phyloP scores from a whole-genome alignment of 2,888 invertebrate species.

The Drosophila colorata region DNA sequence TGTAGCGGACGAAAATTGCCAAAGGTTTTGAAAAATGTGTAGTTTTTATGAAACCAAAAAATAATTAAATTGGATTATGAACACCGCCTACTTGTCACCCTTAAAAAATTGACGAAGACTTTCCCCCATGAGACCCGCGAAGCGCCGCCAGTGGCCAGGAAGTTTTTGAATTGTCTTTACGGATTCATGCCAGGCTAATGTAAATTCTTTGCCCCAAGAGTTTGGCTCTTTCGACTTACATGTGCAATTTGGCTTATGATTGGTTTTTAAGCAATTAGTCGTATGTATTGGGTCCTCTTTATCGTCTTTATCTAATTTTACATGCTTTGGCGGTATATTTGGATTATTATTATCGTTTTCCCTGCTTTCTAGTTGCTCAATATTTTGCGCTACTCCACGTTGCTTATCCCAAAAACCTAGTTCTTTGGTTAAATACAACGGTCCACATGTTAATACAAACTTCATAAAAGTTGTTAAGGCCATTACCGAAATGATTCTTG shows the following conservation, averaged over 20 bases:
- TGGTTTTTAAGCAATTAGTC: not conserved
- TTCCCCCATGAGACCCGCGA: conserved; percentile 1
- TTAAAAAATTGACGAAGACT: conserved; percentile 27
- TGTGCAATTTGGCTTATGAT: not conserved
- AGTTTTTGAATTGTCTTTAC: conserved; percentile 24
- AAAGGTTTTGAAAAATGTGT: not conserved
- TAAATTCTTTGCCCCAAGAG: conserved; percentile 28
- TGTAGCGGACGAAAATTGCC: not conserved
- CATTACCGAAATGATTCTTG: conserved; percentile 32
- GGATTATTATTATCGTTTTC: not conserved
- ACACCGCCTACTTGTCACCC: conserved; percentile 35
- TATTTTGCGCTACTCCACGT: not conserved
- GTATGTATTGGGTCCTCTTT: not conserved
- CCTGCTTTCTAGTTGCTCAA: not conserved
- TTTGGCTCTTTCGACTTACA: conserved; percentile 23
- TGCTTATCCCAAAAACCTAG: conserved; percentile 27
- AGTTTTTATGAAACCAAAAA: not conserved
- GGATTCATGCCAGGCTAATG: conserved; percentile 38
- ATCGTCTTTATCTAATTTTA: conserved; percentile 1
- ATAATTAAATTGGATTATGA: not conserved
- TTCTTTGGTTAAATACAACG: conserved; percentile 43
- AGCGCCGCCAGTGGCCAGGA: conserved; percentile 42
- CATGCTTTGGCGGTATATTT: not conserved
- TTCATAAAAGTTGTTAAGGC: conserved; percentile 27
- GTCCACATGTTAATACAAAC: conserved; percentile 30